Conservation (phyloP, 2,797 vertebrate species). For the Lepilemur septentrionalis region DNA sequence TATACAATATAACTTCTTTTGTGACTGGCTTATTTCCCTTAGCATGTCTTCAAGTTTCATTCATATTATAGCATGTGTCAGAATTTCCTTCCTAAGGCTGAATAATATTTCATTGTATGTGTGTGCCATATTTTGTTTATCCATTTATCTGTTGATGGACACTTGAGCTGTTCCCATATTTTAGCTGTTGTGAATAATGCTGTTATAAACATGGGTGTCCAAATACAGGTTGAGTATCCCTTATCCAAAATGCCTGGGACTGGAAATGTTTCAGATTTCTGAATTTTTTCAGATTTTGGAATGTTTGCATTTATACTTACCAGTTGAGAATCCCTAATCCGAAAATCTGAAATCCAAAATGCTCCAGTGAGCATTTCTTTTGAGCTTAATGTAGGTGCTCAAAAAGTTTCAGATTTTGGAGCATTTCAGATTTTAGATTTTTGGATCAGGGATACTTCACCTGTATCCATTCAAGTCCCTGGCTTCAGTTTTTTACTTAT, state of each 20-base stretch:
- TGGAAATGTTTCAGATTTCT: neutral
- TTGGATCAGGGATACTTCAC: neutral
- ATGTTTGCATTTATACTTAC: neutral
- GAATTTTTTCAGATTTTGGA: neutral
- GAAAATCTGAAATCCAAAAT: neutral
- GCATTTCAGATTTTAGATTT: neutral
- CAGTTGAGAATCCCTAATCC: neutral
- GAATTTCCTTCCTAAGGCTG: neutral
- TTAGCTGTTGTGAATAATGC: neutral
- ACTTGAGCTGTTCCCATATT: neutral
- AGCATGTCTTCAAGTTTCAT: neutral
- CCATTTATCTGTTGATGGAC: neutral
- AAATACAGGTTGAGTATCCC: neutral
- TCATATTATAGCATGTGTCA: neutral
- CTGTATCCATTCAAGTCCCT: neutral
- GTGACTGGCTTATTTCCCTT: slow-evolving; percentile 15
- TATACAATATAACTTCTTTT: neutral
- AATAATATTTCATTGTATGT: neutral
- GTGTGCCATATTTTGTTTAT: neutral
- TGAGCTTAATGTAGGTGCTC: neutral
- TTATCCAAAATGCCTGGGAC: neutral
- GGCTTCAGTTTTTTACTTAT: neutral
- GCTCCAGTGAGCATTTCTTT: neutral
- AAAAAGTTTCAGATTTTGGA: neutral
- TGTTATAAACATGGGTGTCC: neutral